Conservation (phyloP, 2,113 vertebrate genomes). For the Sinocyclocheilus maitianheensis region DNA sequence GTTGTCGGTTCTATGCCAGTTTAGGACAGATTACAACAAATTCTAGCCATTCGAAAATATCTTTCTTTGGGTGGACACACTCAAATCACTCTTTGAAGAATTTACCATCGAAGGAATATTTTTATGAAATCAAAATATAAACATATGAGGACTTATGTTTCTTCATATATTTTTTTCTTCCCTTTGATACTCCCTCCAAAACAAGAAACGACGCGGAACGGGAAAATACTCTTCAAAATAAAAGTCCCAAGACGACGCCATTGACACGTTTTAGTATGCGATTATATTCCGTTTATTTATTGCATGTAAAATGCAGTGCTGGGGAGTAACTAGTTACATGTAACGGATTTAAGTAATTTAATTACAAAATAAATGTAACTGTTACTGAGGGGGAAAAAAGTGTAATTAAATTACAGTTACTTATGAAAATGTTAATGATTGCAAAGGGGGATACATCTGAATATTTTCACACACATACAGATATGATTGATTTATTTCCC, state of each 20-base stretch:
- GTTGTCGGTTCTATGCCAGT: not conserved
- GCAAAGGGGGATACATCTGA: too few relatives aligned
- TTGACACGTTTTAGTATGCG: not conserved
- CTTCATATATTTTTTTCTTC: not conserved
- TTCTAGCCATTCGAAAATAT: not conserved
- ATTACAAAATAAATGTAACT: too few relatives aligned
- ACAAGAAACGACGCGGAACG: not conserved
- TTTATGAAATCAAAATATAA: not conserved
- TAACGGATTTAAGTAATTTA: too few relatives aligned
- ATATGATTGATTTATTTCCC: too few relatives aligned
- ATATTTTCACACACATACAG: too few relatives aligned
- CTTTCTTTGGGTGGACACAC: not conserved
- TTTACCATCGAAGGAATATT: not conserved
- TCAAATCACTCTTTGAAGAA: not conserved
- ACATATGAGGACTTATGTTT: not conserved
- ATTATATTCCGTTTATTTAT: too few relatives aligned
- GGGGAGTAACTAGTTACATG: too few relatives aligned
- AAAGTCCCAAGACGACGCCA: conserved; percentile 8
- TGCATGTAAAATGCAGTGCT: too few relatives aligned
- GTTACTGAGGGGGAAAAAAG: too few relatives aligned
- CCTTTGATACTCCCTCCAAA: conserved; percentile 26
- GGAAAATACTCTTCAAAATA: conserved; percentile 21
- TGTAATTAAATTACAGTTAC: too few relatives aligned
- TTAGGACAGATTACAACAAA: not conserved
- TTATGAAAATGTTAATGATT: too few relatives aligned